Evolutionary conservation across 2,888 invertebrate species (phyloP).

Genomic region (Orthosia incerta): DNA sequence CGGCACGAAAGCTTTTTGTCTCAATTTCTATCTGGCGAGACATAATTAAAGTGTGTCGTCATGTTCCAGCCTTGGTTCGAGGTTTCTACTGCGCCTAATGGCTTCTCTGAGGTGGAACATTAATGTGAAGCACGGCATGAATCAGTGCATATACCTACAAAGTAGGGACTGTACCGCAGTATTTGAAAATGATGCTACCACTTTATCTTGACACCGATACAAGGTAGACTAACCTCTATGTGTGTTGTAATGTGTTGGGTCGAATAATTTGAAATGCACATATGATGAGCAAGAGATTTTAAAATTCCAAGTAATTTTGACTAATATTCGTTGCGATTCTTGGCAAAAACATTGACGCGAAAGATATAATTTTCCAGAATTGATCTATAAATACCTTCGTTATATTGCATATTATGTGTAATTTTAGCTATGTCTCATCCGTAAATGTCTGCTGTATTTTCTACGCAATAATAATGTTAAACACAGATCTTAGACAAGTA

Average conservation of each 20-base stretch:
- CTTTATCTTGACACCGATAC: background rate
- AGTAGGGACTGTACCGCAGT: slow-evolving; percentile 35
- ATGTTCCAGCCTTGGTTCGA: slow-evolving; percentile 71
- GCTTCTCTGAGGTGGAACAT: slow-evolving; percentile 63
- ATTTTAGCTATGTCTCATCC: background rate
- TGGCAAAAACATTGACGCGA: background rate
- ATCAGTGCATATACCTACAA: slow-evolving; percentile 14
- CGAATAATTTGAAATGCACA: background rate
- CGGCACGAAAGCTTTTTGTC: slow-evolving; percentile 68
- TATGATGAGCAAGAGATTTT: background rate
- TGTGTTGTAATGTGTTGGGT: background rate
- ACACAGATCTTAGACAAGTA: background rate
- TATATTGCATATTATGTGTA: background rate
- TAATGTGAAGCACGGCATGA: slow-evolving; percentile 21
- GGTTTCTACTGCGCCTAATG: slow-evolving; percentile 68
- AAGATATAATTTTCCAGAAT: slow-evolving; percentile 1
- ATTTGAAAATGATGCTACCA: slow-evolving; percentile 1
- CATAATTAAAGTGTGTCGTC: slow-evolving; percentile 73
- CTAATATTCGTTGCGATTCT: background rate
- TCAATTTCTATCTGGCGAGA: slow-evolving; percentile 69
- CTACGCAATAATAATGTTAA: background rate
- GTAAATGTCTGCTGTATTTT: background rate
- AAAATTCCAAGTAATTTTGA: background rate
- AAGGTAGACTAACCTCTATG: slow-evolving; percentile 6
- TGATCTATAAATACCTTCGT: background rate